phyloP scores from a whole-genome alignment of 92 coral and sea anemone species.

The Meandrina meandrites region DNA sequence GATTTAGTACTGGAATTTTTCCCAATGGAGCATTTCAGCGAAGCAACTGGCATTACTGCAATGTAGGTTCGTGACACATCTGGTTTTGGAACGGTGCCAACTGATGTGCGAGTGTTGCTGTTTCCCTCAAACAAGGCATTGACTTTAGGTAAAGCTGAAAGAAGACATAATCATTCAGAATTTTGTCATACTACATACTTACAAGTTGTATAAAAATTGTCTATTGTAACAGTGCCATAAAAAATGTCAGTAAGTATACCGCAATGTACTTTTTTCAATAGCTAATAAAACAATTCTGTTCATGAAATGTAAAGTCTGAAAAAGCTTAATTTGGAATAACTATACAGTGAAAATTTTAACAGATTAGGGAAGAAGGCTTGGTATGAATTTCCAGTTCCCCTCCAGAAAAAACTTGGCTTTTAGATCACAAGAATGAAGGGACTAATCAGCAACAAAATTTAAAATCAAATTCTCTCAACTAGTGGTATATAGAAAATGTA shows the following conservation, averaged over 20 bases:
- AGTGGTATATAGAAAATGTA: background rate
- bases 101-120: constrained; percentile 58
- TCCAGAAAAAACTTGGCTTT: too few species aligned
- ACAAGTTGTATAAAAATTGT: too few species aligned
- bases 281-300: too few species aligned
- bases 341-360: too few species aligned
- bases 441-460: background rate
- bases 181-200: too few species aligned
- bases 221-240: too few species aligned
- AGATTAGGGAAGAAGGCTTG: too few species aligned
- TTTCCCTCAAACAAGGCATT: constrained; percentile 57
- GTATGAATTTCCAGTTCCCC: too few species aligned
- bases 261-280: too few species aligned
- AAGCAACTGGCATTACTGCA: constrained; percentile 73
- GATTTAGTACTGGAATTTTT: constrained; percentile 55
- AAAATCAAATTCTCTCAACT: background rate
- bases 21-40: constrained; percentile 57
- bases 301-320: too few species aligned
- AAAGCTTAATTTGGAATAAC: too few species aligned
- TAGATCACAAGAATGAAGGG: background rate
- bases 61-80: constrained; percentile 82
- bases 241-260: too few species aligned
- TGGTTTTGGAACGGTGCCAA: constrained; percentile 71
- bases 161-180: background rate
- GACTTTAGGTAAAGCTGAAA: constrained; percentile 70